Conservation (phyloP, 2,797 vertebrate species). For the Poeciliopsis paucimaculata region DNA sequence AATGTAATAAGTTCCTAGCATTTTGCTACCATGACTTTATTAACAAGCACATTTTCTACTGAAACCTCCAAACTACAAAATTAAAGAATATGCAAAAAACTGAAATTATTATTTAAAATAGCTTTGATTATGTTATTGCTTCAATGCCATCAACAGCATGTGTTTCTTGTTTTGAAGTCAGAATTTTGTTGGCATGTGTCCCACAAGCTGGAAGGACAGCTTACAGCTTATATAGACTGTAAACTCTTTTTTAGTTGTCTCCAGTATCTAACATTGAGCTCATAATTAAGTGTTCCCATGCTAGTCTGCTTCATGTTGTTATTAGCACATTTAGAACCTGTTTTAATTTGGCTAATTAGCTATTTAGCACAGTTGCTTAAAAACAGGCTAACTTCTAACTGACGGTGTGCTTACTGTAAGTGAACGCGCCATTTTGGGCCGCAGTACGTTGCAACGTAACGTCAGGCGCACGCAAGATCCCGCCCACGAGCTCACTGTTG, state of each 20-base stretch:
- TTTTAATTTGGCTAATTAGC: not conserved
- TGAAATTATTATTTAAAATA: not conserved
- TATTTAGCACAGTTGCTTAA: not conserved
- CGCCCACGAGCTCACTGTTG: too few species aligned
- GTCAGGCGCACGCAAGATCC: too few species aligned
- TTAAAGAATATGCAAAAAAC: not conserved
- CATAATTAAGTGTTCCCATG: not conserved
- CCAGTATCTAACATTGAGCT: not conserved
- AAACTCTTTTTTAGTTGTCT: not conserved
- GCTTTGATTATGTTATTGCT: not conserved
- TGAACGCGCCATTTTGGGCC: not conserved
- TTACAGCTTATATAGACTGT: not conserved
- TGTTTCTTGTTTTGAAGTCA: not conserved
- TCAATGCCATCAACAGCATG: not conserved
- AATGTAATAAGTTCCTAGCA: not conserved
- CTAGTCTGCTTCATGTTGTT: not conserved
- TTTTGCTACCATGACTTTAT: not conserved
- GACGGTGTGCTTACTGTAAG: not conserved
- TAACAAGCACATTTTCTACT: not conserved
- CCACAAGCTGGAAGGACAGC: not conserved
- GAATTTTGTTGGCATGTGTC: not conserved
- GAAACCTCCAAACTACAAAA: not conserved
- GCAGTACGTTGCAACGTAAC: too few species aligned
- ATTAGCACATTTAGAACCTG: not conserved
- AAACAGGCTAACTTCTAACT: not conserved